Evolutionary conservation across 2,113 vertebrate species (phyloP), one percentile per base, ranked within the genome.

Genomic region (Emydura subglobosa): DNA sequence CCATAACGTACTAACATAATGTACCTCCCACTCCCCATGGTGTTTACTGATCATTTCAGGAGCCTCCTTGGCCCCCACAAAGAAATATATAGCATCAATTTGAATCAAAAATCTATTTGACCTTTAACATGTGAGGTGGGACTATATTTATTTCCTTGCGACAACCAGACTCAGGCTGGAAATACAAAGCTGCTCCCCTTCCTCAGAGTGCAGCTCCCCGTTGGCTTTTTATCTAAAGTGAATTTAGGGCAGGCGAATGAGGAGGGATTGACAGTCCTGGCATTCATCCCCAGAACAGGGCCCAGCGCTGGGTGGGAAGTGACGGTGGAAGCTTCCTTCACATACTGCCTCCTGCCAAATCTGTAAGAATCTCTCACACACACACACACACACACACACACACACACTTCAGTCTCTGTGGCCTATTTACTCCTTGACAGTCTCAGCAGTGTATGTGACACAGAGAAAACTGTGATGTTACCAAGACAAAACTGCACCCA

Each of bases 81-180:
- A 96, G 85, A 92, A 97, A 95, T 54, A 87, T 34, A 87, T 91
- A 92, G 84, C 96, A 83, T 87, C 25, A 6, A 61, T 51, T 93
- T 72, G 79, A 87, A 55, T 61, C 13, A 51, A 81, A 91, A 86
- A 92, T 44, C 55, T 96, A 83, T 93, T 79, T 93, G 91, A 94
- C 79, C 80, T 95, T 65, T 59, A 87, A 17, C 13, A 68, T 3
- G 31, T 54, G n/a, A 44, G 1, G 50, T 31, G 82, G 57, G 2
- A 51, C 81, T 6, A 79, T 22, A 83, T 86, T 82, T 74, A 10
- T 17, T 87, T 84, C 85, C 7, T 89, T 92, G 55, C 78, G 29
- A 89, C n/a, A n/a, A 68, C 5, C 49, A 87, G 81, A 54, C 21
- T 83, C 31, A 59, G 22, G 34, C 84, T 34, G 17, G 39, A 82